Evolutionary conservation across 2,888 invertebrate species (phyloP), one percentile per base, ranked within the genome.

Genomic region (Margaritifera margaritifera): DNA sequence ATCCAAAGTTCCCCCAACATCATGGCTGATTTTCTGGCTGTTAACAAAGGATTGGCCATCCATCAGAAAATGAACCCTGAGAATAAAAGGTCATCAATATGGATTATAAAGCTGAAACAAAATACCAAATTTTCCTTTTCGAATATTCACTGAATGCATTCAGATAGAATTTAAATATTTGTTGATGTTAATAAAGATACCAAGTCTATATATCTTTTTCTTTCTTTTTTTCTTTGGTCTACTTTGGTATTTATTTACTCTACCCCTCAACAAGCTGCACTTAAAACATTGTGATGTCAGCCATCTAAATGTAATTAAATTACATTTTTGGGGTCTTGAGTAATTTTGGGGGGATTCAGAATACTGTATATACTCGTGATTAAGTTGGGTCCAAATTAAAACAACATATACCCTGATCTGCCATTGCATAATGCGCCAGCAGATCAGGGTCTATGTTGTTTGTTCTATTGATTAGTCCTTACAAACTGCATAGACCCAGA

Each of bases 11-110:
- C 70, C 75, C 27, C 74, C 79, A 24, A 64, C 51, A 22, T 84
- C 84, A 61, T 73, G 72, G 65, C 84, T 82, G 18, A 81, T 69
- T 31, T 78, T 75, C 66, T 80, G 56, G 54, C 75, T 75, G 67
- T 84, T 81, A n/a, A 85, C 78, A 31, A 80, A 75, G 54, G 79
- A 80, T 58, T 80, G 80, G 6, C 85, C 85, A 42, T 79, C 77
- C 85, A 85, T 85, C 64, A 84, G 65, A 67, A 85, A 85, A 67
- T 85, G 85, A 20, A 83, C 70, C 70, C 85, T 85, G 77, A 20
- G 68, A 42, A 42, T 42, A 58, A 50, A 56, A 22, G 61, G 24
- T 11, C 22, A 8, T 25, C n/a, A 59, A 24, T 59, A n/a, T 59
- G 15, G 8, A 59, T 24, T 59, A 64, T n/a, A 52, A 62, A 42